These are phyloP conservation scores for Euura lappo DNA, from an alignment of 1,140 invertebrate species.

Conservation along the genomic window DNA sequence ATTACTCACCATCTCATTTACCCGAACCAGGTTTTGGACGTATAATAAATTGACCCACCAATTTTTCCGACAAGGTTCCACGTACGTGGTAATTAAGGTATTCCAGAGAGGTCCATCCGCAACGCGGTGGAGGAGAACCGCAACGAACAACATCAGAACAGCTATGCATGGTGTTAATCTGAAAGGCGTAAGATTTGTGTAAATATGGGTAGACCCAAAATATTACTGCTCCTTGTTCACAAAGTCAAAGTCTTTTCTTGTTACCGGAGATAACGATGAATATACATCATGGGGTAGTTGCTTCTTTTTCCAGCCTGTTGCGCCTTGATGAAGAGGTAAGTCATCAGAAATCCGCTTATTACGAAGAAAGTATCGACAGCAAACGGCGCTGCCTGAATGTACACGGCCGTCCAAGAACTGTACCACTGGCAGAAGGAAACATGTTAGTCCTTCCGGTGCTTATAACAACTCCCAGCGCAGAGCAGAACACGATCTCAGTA, in stretches of 20 bases:
- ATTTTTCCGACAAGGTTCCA: conserved; percentile 50
- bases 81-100: conserved; percentile 12
- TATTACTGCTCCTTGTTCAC: too few relatives aligned
- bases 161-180: conserved; percentile 68
- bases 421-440: conserved; percentile 26
- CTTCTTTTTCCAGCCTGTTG: conserved; percentile 46
- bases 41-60: conserved; percentile 69
- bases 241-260: too few relatives aligned
- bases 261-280: conserved; percentile 50
- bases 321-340: conserved; percentile 63
- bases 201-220: too few relatives aligned
- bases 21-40: conserved; percentile 64
- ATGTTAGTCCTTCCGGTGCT: too few relatives aligned
- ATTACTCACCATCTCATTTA: conserved; percentile 40
- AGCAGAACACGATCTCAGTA: too few relatives aligned
- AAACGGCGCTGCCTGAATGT: conserved; percentile 47
- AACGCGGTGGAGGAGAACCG: conserved; percentile 62
- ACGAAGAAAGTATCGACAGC: conserved; percentile 66
- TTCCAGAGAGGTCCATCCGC: conserved; percentile 68
- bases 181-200: too few relatives aligned
- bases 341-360: conserved; percentile 66
- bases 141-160: conserved; percentile 62
- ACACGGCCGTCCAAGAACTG: conserved; percentile 28
- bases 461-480: too few relatives aligned
- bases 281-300: conserved; percentile 45